phyloP scores from a whole-genome alignment of 2,113 vertebrate genomes.

The Tragelaphus buxtoni region DNA sequence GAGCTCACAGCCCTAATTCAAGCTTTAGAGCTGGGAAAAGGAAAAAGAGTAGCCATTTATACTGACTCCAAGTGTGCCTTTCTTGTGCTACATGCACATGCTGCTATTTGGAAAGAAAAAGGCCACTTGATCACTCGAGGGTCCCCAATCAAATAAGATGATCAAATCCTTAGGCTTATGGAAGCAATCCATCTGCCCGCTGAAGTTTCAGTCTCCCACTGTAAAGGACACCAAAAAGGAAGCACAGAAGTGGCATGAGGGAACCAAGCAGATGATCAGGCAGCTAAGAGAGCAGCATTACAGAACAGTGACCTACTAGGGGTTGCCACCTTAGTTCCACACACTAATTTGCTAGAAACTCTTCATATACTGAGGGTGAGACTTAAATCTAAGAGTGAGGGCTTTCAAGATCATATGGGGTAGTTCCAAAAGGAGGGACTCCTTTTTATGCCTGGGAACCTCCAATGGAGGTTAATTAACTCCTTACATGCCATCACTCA shows the following conservation, averaged over 20 bases:
- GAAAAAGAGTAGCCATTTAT: background rate
- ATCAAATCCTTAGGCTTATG: background rate
- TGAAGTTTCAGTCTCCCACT: background rate
- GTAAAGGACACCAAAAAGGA: background rate
- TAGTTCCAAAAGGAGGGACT: background rate
- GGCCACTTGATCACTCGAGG: background rate
- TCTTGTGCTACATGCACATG: background rate
- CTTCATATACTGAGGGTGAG: background rate
- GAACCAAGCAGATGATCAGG: background rate
- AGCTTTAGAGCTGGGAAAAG: background rate
- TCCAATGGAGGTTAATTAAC: background rate
- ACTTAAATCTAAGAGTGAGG: background rate
- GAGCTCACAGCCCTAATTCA: background rate
- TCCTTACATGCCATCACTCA: background rate
- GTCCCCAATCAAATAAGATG: background rate
- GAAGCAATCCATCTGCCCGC: background rate
- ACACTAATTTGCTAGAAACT: background rate
- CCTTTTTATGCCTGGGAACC: background rate
- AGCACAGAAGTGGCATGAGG: background rate
- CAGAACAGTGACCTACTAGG: background rate
- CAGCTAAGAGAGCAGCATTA: background rate
- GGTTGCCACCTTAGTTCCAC: background rate
- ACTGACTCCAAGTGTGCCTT: background rate
- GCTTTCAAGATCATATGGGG: background rate
- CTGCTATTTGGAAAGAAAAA: background rate